Conservation (phyloP, 2,888 invertebrate species). For the Dynastes grantii region DNA sequence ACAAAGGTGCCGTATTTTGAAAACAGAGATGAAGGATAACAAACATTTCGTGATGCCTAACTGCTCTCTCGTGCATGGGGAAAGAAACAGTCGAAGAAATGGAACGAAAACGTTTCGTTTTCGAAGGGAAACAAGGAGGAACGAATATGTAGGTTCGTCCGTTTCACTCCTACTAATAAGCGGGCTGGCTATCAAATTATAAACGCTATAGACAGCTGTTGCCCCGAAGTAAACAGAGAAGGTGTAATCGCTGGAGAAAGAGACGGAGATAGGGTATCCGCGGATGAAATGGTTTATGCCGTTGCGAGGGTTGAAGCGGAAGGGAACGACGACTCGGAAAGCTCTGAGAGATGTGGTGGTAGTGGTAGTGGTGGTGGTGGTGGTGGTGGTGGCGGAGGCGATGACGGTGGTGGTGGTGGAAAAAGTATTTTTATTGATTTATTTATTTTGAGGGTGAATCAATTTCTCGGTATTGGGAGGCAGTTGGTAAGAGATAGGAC, state of each 20-base stretch:
- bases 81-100: constrained; percentile 34
- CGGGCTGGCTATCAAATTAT: constrained; percentile 45
- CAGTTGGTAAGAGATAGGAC: constrained; percentile 20
- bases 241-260: constrained; percentile 38
- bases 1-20: constrained; percentile 41
- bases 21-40: constrained; percentile 42
- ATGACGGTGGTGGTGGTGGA: constrained; percentile 35
- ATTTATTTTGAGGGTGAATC: constrained; percentile 46
- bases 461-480: constrained; percentile 41
- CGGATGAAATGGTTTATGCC: constrained; percentile 41
- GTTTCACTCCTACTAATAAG: constrained; percentile 46
- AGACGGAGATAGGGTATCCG: constrained; percentile 34
- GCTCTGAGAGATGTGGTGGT: constrained; percentile 22
- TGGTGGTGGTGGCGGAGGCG: neutral
- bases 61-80: constrained; percentile 23
- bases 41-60: constrained; percentile 21
- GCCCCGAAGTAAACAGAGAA: constrained; percentile 43
- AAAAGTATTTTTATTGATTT: constrained; percentile 47
- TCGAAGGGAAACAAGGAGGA: constrained; percentile 2
- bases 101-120: constrained; percentile 3
- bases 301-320: constrained; percentile 8
- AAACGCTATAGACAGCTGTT: constrained; percentile 44
- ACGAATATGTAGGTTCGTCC: neutral
- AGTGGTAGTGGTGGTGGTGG: constrained; percentile 5
- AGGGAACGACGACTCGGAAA: constrained; percentile 16